A percentile compares a stretch with the other conserved stretches of the same genome.
Conservation (phyloP, 2,888 invertebrate species). For the Homarus gammarus region DNA sequence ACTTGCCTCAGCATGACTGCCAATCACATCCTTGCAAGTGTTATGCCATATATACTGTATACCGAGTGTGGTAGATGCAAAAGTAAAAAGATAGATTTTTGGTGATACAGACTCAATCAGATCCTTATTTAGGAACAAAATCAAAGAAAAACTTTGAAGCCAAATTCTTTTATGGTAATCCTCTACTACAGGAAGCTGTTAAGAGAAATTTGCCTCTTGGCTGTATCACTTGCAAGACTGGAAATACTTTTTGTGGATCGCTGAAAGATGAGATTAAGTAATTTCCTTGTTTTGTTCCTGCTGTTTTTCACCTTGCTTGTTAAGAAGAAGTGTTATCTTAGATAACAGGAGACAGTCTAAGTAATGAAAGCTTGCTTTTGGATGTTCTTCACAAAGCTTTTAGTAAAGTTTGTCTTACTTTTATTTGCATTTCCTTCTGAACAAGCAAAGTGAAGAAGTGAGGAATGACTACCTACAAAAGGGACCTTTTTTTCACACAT, state of each 20-base stretch:
- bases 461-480: not conserved
- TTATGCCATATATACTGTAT: conserved; percentile 20
- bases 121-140: too few species aligned
- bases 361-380: not conserved
- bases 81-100: not conserved
- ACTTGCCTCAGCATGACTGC: conserved; percentile 22
- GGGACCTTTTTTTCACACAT: not conserved
- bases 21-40: conserved; percentile 25
- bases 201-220: not conserved
- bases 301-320: not conserved
- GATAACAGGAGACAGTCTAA: not conserved
- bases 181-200: not conserved
- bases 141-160: too few species aligned
- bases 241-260: conserved; percentile 13
- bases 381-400: not conserved
- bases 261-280: conserved; percentile 7
- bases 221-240: conserved; percentile 14
- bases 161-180: not conserved
- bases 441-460: not conserved
- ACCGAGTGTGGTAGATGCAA: too few species aligned
- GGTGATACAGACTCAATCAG: too few species aligned
- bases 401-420: not conserved
- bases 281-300: not conserved
- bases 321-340: not conserved
- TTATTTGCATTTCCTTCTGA: not conserved